Evolutionary conservation across 1,140 invertebrate genomes (phyloP).

Genomic region (Spodoptera litura): DNA sequence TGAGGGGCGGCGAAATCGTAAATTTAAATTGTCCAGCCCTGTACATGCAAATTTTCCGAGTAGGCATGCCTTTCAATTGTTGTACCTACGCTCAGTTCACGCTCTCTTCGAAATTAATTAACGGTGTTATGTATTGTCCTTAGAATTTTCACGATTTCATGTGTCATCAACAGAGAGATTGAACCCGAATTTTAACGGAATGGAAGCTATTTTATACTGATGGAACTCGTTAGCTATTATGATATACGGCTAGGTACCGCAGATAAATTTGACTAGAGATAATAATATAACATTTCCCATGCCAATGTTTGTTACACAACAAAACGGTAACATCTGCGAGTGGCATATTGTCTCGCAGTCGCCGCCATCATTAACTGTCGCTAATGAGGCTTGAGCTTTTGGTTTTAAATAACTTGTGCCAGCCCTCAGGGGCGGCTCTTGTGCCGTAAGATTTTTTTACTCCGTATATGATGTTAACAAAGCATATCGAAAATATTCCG

Average conservation of each 20-base stretch:
- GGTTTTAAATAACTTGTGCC: constrained; percentile 82
- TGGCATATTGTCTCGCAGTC: constrained; percentile 72
- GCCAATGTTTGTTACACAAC: constrained; percentile 51
- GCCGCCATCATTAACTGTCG: constrained; percentile 84
- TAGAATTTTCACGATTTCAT: constrained; percentile 39
- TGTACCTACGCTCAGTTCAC: constrained; percentile 55
- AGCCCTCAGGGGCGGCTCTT: constrained; percentile 73
- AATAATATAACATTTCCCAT: constrained; percentile 45
- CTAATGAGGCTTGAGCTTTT: constrained; percentile 86
- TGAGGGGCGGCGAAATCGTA: constrained; percentile 77
- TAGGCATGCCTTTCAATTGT: constrained; percentile 73
- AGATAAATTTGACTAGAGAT: constrained; percentile 14
- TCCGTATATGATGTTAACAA: constrained; percentile 74
- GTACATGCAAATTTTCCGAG: constrained; percentile 82
- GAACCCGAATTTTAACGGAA: constrained; percentile 8
- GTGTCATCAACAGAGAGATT: constrained; percentile 18
- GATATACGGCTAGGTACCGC: constrained; percentile 19
- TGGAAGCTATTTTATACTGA: constrained; percentile 1
- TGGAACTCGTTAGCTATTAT: constrained; percentile 24
- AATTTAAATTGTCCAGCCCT: constrained; percentile 84
- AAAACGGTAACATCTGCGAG: constrained; percentile 65
- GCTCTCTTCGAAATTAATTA: constrained; percentile 54
- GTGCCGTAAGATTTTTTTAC: constrained; percentile 77
- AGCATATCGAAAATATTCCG: constrained; percentile 70
- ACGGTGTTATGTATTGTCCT: constrained; percentile 39